phyloP scores from a whole-genome alignment of 2,113 vertebrate species.

The Plestiodon gilberti region DNA sequence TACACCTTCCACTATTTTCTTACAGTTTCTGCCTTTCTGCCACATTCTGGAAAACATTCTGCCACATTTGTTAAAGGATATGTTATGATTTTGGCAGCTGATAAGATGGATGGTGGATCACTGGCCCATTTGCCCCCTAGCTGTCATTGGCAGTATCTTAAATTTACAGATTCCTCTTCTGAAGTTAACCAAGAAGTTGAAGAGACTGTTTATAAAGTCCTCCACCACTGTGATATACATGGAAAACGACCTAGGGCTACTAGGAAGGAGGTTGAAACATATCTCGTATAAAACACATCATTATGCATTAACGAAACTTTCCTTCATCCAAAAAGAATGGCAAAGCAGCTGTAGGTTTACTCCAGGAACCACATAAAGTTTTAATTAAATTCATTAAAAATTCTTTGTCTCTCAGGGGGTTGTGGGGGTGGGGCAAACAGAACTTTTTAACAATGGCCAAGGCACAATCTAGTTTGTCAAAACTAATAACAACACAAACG shows the following conservation, averaged over 20 bases:
- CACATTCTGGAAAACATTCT: too few species aligned
- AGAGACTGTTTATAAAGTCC: conserved; percentile 60
- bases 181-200: not conserved
- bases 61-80: not conserved
- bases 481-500: conserved; percentile 65
- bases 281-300: conserved; percentile 74
- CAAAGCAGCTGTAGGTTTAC: conserved; percentile 70
- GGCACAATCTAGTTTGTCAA: conserved; percentile 78
- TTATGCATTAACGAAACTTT: conserved; percentile 73
- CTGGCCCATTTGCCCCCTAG: not conserved
- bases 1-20: not conserved
- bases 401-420: conserved; percentile 73
- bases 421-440: conserved; percentile 68
- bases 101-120: not conserved
- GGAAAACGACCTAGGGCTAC: conserved; percentile 76
- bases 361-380: conserved; percentile 75
- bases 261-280: conserved; percentile 69
- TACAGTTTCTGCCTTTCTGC: not conserved
- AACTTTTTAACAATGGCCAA: conserved; percentile 74
- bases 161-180: not conserved
- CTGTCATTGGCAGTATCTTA: conserved; percentile 5
- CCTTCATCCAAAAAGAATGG: conserved; percentile 72
- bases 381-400: conserved; percentile 83
- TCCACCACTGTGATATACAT: conserved; percentile 70
- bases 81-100: not conserved